Evolutionary conservation across 2,888 invertebrate species (phyloP).

Genomic region (Matsumyia berberina): DNA sequence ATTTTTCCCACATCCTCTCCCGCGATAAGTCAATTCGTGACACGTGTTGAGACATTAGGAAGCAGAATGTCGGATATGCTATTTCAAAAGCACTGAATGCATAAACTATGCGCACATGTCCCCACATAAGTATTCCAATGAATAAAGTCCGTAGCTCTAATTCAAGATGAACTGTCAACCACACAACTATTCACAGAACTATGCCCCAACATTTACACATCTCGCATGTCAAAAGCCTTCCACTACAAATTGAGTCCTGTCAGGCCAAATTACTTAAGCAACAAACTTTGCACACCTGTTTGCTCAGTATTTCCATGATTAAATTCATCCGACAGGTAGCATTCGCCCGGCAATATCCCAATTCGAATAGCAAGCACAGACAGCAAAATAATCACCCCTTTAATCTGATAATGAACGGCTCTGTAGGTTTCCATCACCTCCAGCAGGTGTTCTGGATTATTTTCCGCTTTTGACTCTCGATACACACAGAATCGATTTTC

Average conservation of each 20-base stretch:
- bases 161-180: too few species aligned
- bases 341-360: neutral
- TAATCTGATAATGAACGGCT: constrained; percentile 32
- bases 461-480: constrained; percentile 37
- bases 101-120: too few species aligned
- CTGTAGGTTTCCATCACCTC: constrained; percentile 9
- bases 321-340: neutral
- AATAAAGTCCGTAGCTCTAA: too few species aligned
- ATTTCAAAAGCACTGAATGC: too few species aligned
- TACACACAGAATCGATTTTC: constrained; percentile 35
- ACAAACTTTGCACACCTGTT: constrained; percentile 2
- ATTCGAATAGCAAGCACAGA: neutral
- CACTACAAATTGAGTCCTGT: neutral
- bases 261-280: neutral
- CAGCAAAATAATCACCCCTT: constrained; percentile 44
- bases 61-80: too few species aligned
- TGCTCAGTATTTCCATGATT: neutral
- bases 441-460: constrained; percentile 53
- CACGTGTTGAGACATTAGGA: too few species aligned
- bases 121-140: too few species aligned
- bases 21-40: too few species aligned
- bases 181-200: too few species aligned
- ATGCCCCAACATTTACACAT: too few species aligned
- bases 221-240: too few species aligned
- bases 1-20: too few species aligned